A percentile compares a stretch with the other conserved stretches of the same genome.
Conservation (phyloP, 2,113 vertebrate genomes). For the Glareola pratincola region DNA sequence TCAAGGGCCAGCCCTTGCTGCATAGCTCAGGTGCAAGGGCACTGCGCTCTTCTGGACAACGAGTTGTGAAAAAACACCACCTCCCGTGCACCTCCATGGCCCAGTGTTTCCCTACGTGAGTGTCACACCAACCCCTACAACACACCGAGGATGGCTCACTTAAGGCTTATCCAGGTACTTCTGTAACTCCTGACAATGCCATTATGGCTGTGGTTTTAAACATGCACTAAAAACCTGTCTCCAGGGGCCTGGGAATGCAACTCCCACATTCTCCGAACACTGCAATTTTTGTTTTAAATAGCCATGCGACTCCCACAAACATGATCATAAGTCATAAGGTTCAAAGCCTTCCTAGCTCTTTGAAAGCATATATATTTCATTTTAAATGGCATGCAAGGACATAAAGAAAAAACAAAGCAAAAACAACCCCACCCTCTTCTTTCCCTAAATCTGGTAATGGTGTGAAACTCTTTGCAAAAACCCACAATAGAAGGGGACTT, state of each 20-base stretch:
- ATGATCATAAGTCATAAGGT: neutral
- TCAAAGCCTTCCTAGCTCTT: conserved; percentile 2
- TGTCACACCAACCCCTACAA: neutral
- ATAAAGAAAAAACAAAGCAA: neutral
- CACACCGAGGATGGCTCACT: neutral
- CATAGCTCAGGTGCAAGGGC: fast-evolving
- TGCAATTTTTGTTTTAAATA: neutral
- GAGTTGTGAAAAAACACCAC: neutral
- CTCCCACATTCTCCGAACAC: neutral
- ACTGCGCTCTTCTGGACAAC: neutral
- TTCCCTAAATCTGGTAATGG: neutral
- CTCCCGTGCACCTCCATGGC: neutral
- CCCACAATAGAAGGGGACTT: neutral
- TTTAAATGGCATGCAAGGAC: neutral
- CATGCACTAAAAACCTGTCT: neutral
- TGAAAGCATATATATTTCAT: neutral
- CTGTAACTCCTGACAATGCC: neutral
- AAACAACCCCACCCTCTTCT: neutral
- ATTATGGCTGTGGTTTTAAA: neutral
- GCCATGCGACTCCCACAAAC: neutral
- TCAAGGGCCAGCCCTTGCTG: neutral
- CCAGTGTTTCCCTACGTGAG: fast-evolving
- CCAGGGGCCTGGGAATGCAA: neutral
- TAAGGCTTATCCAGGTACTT: neutral
- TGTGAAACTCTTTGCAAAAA: neutral